phyloP scores from a whole-genome alignment of 2,797 vertebrate species.

The Oreortyx pictus region DNA sequence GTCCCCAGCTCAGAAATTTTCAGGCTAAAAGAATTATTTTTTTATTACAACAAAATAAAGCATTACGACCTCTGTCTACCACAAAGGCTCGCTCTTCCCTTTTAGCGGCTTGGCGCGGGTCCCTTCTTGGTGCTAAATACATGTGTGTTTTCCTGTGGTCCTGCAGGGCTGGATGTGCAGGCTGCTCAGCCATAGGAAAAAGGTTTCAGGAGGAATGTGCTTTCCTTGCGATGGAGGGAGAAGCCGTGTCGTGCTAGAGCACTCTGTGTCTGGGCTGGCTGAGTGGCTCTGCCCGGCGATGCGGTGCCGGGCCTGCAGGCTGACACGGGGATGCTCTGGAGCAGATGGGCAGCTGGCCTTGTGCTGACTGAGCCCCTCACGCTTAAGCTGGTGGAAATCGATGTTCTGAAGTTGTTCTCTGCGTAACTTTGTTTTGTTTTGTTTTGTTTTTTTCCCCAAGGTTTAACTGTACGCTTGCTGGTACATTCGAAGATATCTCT shows the following conservation, averaged over 20 bases:
- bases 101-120: neutral
- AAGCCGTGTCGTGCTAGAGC: neutral
- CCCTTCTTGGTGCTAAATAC: neutral
- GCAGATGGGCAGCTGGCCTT: neutral
- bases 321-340: neutral
- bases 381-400: neutral
- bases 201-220: neutral
- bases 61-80: neutral
- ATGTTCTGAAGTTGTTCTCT: neutral
- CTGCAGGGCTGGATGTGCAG: neutral
- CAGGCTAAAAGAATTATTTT: neutral
- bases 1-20: neutral
- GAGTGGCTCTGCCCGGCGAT: neutral
- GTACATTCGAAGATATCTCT: neutral
- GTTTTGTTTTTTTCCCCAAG: neutral
- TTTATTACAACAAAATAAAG: neutral
- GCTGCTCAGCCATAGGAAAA: neutral
- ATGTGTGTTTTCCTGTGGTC: neutral
- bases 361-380: neutral
- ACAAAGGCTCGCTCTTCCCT: neutral
- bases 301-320: neutral
- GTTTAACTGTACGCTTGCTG: neutral
- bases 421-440: neutral
- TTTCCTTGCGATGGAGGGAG: neutral
- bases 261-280: rapidly evolving